These are phyloP conservation scores for Fistularia tabacaria DNA, from an alignment of 2,797 vertebrate species.

Conservation along the genomic window DNA sequence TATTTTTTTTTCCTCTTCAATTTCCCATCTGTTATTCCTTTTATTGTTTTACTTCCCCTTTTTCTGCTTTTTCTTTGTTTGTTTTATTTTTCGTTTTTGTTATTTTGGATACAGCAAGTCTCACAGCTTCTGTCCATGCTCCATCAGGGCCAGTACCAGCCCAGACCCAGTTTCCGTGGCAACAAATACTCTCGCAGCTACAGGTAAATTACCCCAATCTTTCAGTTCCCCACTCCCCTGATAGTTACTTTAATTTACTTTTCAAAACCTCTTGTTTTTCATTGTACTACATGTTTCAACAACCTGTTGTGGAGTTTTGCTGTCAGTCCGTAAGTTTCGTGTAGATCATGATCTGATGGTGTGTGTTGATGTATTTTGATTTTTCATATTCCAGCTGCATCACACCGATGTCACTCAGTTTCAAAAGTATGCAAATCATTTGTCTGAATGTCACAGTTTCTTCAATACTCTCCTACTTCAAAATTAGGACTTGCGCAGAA, in stretches of 20 bases:
- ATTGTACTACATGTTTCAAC: conserved; percentile 56
- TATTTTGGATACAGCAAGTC: conserved; percentile 90
- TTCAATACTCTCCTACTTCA: conserved; percentile 1
- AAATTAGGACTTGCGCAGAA: too few species aligned
- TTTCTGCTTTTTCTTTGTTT: conserved; percentile 30
- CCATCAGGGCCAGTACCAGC: conserved; percentile 98
- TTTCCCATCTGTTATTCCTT: conserved; percentile 65
- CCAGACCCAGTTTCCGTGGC: conserved; percentile 98
- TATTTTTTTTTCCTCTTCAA: conserved; percentile 13
- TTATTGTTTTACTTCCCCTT: conserved; percentile 35
- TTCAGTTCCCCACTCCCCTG: conserved; percentile 1
- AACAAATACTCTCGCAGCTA: conserved; percentile 99
- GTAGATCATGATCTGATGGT: conserved; percentile 41
- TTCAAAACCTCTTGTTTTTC: conserved; percentile 58
- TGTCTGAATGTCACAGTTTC: conserved; percentile 42
- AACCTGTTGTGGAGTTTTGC: conserved; percentile 47
- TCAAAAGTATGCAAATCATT: conserved; percentile 46
- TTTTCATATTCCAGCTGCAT: conserved; percentile 29
- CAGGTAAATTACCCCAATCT: conserved; percentile 81
- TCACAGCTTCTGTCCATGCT: conserved; percentile 99
- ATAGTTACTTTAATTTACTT: conserved; percentile 47
- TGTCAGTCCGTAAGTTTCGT: conserved; percentile 41
- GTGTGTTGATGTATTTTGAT: conserved; percentile 40
- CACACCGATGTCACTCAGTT: conserved; percentile 54
- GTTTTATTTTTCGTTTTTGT: conserved; percentile 63